A percentile compares a stretch with the other conserved stretches of the same genome.
phyloP scores from a whole-genome alignment of 2,888 invertebrate genomes.

The Polyploca ridens region DNA sequence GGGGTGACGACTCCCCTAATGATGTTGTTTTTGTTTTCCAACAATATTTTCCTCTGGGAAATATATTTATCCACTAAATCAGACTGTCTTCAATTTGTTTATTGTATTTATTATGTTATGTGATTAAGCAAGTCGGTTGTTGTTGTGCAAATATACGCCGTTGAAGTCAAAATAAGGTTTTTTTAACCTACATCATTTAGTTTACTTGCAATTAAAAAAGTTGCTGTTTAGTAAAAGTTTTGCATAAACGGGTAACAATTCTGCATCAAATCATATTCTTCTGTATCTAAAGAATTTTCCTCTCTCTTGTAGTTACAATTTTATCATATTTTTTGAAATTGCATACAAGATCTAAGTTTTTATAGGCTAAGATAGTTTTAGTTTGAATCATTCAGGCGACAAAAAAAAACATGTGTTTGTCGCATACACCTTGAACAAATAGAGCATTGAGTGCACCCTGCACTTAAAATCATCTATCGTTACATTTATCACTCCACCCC shows the following conservation, averaged over 20 bases:
- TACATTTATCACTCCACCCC: constrained; percentile 4
- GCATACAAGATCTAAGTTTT: too few species aligned
- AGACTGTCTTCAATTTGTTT: constrained; percentile 24
- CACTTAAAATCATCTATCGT: constrained; percentile 6
- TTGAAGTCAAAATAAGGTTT: not conserved
- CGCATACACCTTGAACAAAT: not conserved
- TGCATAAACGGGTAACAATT: too few species aligned
- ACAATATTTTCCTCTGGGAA: constrained; percentile 19
- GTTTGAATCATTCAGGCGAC: not conserved
- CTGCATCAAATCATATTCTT: too few species aligned
- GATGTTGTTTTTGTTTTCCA: constrained; percentile 39
- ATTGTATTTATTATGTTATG: constrained; percentile 16
- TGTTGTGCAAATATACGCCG: not conserved
- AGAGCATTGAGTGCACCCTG: constrained; percentile 7
- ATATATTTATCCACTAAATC: constrained; percentile 27
- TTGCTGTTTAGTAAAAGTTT: too few species aligned
- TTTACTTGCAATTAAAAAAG: not conserved
- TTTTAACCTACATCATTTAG: not conserved
- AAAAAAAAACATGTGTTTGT: not conserved
- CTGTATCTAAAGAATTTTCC: too few species aligned
- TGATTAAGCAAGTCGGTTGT: not conserved
- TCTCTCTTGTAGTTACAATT: too few species aligned
- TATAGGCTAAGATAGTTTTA: too few species aligned
- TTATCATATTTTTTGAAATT: too few species aligned
- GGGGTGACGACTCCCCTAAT: constrained; percentile 32